Base-by-base conservation (phyloP, 2,797 vertebrate species). In the Phrynocephalus guinanensis region DNA sequence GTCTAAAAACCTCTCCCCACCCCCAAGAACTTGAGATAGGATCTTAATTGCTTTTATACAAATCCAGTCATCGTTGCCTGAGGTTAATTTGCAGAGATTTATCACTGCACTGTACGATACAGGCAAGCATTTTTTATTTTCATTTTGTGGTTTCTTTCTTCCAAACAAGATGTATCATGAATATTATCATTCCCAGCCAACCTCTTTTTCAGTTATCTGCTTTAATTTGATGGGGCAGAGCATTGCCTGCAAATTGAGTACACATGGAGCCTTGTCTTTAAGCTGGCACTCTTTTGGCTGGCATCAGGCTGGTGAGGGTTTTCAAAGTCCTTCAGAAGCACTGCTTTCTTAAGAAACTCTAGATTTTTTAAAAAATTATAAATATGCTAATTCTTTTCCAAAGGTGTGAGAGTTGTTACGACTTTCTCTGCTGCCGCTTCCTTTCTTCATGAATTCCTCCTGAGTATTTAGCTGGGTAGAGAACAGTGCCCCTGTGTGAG, bases 261-360 rank as follows among this genome's bases (percentile, higher is more conserved):
- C 80, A 85, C 22, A 71, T 56, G 83, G 56, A 83, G 48, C 82
- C 91, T 93, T 90, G 67, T 90, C 89, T 60, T 81, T 83, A 30
- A 84, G 70, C 79, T 92, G 60, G 60, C 60, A 63, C 15, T 63
- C 60, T 88, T 94, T 93, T 83, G 90, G 86, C 79, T 88, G 52
- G 84, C 33, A 94, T 80, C 52, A 93, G 85, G 80, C 22, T 85
- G 38, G 3, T 70, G 70, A 87, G 76, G 30, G 38, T 91, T 90
- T 48, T 84, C 85, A 86, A 84, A 78, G 67, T 33, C 72, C 20
- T 48, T 82, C 56, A 79, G 71, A 94, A 89, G 52, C 28, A 78
- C 63, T 60, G 60, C 90, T 89, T 93, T 90, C 20, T 85, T 91
- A 82, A 28, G 44, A 88, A 92, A 90, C 85, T 79, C 92, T 86